phyloP scores from a whole-genome alignment of 2,888 invertebrate genomes.

The Macropis europaea region DNA sequence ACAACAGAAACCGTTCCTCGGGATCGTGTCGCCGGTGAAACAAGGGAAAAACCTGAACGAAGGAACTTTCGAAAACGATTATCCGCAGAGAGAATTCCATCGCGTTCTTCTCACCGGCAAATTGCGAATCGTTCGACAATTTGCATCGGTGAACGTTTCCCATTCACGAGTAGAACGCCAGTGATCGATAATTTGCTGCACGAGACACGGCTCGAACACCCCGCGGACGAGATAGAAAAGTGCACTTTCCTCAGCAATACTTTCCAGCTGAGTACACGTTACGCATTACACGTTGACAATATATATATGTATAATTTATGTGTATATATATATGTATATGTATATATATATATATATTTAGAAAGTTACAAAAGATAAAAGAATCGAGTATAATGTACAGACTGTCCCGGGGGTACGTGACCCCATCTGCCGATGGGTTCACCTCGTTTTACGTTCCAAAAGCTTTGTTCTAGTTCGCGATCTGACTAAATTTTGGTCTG shows the following conservation, averaged over 20 bases:
- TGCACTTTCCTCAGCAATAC: conserved; percentile 56
- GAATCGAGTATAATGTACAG: conserved; percentile 67
- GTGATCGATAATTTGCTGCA: conserved; percentile 1
- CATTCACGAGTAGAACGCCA: not conserved
- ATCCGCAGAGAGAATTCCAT: not conserved
- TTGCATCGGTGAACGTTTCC: not conserved
- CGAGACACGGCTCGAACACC: conserved; percentile 33
- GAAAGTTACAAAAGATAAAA: conserved; percentile 74
- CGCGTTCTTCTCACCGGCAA: not conserved
- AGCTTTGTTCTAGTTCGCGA: not conserved
- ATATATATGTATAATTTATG: conserved; percentile 40
- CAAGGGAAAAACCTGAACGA: not conserved
- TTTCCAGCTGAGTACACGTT: conserved; percentile 44
- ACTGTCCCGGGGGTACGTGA: conserved; percentile 34
- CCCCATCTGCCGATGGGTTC: conserved; percentile 14
- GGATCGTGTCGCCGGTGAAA: too few relatives aligned
- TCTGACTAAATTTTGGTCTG: conserved; percentile 21
- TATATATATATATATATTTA: conserved; percentile 59
- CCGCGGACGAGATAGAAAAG: conserved; percentile 55
- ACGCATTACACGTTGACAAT: conserved; percentile 41
- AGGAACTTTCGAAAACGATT: not conserved
- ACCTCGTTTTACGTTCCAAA: conserved; percentile 20
- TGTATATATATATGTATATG: conserved; percentile 32
- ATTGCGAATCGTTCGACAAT: not conserved
- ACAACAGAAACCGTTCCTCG: too few relatives aligned